phyloP scores from a whole-genome alignment of 2,888 invertebrate genomes.

The Epinotia nisella region DNA sequence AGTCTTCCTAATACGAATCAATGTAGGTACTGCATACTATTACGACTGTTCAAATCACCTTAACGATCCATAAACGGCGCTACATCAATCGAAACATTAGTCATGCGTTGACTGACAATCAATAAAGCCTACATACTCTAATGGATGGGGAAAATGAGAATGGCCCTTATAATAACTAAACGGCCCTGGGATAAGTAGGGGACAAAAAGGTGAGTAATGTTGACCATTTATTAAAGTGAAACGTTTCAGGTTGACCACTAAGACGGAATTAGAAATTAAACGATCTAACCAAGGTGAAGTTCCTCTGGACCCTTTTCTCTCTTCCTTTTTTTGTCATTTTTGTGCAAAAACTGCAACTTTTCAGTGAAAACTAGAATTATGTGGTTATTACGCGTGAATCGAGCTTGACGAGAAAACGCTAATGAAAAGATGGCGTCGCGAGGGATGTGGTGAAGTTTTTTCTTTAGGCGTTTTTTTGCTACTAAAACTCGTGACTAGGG shows the following conservation, averaged over 20 bases:
- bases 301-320: no score
- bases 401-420: no score
- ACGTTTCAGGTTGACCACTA: slow-evolving; percentile 22
- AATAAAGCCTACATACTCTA: slow-evolving; percentile 16
- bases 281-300: no score
- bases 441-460: no score
- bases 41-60: not conserved
- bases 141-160: slow-evolving; percentile 32
- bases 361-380: no score
- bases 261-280: not conserved
- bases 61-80: slow-evolving; percentile 10
- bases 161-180: slow-evolving; percentile 28
- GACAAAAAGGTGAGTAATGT: slow-evolving; percentile 38
- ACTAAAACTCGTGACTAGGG: no score
- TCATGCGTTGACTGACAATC: slow-evolving; percentile 17
- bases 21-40: not conserved
- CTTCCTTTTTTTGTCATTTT: no score
- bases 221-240: slow-evolving; percentile 31
- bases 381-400: no score
- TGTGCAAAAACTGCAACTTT: no score
- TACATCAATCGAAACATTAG: slow-evolving; percentile 20
- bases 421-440: no score
- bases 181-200: slow-evolving; percentile 7
- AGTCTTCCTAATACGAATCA: not conserved
- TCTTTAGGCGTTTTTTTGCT: no score